These are phyloP conservation scores for Xestia xanthographa DNA, from an alignment of 2,888 invertebrate genomes.

Conservation along the genomic window DNA sequence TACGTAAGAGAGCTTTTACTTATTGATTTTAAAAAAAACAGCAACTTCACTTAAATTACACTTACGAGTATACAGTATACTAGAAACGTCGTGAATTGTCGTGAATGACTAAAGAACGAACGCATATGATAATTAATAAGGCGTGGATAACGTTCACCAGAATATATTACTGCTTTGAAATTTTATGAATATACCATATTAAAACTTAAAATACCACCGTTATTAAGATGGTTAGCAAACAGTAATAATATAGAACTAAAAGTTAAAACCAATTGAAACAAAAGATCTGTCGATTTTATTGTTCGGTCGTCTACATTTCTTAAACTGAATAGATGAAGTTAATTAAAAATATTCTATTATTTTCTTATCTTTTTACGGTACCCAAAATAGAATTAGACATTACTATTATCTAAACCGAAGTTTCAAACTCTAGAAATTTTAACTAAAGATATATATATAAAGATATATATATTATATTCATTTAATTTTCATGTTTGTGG, in stretches of 20 bases:
- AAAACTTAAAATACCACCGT: not conserved
- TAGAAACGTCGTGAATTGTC: not conserved
- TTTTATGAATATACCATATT: not conserved
- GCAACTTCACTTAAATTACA: not conserved
- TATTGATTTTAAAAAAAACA: not conserved
- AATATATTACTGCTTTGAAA: not conserved
- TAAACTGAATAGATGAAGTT: not conserved
- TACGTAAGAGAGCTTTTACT: not conserved
- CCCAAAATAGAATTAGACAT: slow-evolving; percentile 1
- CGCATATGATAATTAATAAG: not conserved
- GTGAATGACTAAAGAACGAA: not conserved
- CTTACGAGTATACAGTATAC: not conserved
- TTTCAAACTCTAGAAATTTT: slow-evolving; percentile 8
- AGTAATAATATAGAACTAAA: not conserved
- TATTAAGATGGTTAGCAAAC: not conserved
- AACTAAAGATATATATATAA: too few species aligned
- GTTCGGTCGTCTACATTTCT: not conserved
- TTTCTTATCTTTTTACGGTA: not conserved
- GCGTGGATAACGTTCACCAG: not conserved
- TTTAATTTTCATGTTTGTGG: slow-evolving; percentile 7
- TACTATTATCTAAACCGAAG: slow-evolving; percentile 2
- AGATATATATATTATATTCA: too few species aligned
- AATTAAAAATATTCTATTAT: not conserved
- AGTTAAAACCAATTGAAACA: not conserved
- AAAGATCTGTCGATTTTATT: not conserved